A percentile compares a stretch with the other conserved stretches of the same genome.
Evolutionary conservation across 2,888 invertebrate genomes (phyloP).

Genomic region (Eristalis pertinax): DNA sequence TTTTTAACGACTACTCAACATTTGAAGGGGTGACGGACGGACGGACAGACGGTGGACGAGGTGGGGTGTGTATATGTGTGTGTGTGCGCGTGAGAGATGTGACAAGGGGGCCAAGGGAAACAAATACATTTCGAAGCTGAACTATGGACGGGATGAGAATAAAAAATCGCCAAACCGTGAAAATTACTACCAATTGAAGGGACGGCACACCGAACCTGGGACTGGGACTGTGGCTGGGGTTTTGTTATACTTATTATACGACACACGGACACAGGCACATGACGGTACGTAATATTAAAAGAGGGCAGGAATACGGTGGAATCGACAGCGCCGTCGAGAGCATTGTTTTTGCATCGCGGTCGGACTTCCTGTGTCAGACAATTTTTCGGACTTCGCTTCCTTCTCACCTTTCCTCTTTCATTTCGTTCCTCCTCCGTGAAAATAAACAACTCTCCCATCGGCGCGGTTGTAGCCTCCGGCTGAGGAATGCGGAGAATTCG

Average conservation of each 20-base stretch:
- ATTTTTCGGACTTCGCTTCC: neutral
- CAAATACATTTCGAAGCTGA: neutral
- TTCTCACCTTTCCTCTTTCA: no score
- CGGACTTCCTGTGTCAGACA: neutral
- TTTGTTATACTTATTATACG: constrained; percentile 20
- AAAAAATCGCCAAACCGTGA: constrained; percentile 57
- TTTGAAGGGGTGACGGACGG: neutral
- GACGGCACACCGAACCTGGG: neutral
- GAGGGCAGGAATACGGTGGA: neutral
- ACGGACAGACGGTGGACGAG: neutral
- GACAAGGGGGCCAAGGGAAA: neutral
- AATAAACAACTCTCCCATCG: no score
- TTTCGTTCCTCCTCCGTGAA: no score
- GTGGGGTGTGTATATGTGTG: neutral
- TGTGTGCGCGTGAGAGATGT: neutral
- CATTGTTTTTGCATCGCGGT: constrained; percentile 5
- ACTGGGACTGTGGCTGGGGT: neutral
- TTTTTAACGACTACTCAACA: neutral
- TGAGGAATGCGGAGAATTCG: no score
- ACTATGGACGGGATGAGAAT: constrained; percentile 27
- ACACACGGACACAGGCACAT: neutral
- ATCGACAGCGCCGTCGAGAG: neutral
- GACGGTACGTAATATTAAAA: neutral
- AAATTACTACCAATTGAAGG: constrained; percentile 40
- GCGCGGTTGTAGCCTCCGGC: no score